phyloP scores from a whole-genome alignment of 2,113 vertebrate species.

The Dasyurus viverrinus region DNA sequence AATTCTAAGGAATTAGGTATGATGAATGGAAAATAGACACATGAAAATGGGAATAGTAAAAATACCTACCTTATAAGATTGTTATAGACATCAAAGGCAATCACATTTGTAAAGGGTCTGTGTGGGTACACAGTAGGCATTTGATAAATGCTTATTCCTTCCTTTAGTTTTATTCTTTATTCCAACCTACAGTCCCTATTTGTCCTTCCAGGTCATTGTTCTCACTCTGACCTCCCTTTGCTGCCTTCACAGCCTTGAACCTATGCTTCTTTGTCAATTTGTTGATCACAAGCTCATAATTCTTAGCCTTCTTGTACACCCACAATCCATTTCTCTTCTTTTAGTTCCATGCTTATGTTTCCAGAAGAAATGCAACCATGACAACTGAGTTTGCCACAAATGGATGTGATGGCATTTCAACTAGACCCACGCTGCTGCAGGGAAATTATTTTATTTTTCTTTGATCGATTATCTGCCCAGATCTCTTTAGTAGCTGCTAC shows the following conservation, averaged over 20 bases:
- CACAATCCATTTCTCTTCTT: not conserved
- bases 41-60: not conserved
- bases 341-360: not conserved
- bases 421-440: not conserved
- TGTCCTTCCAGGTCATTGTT: not conserved
- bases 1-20: not conserved
- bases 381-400: not conserved
- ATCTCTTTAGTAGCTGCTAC: not conserved
- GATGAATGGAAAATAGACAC: not conserved
- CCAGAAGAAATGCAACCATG: not conserved
- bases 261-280: not conserved
- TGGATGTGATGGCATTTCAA: not conserved
- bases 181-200: not conserved
- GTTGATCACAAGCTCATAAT: not conserved
- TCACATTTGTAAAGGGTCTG: not conserved
- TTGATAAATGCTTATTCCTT: not conserved
- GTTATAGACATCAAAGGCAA: not conserved
- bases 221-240: not conserved
- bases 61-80: not conserved
- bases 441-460: not conserved
- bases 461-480: not conserved
- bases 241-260: not conserved
- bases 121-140: not conserved
- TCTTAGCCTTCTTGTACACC: not conserved
- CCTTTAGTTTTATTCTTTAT: too few species aligned